Conservation (phyloP, 2,888 invertebrate genomes). For the Graphium colonna region DNA sequence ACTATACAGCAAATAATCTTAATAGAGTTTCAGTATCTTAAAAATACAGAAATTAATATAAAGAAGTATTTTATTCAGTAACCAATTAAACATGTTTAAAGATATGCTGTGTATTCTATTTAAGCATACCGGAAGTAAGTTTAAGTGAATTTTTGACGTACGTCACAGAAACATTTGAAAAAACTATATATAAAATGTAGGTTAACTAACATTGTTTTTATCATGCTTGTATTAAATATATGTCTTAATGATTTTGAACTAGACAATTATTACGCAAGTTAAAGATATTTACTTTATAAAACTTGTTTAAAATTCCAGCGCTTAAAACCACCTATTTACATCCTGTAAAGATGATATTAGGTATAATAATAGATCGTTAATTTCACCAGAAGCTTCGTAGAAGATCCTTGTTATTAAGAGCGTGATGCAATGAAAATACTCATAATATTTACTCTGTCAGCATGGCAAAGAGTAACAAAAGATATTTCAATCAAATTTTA, state of each 20-base stretch:
- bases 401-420: constrained; percentile 31
- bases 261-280: too few relatives aligned
- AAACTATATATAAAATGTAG: not conserved
- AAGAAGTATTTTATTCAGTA: too few relatives aligned
- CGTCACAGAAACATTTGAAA: not conserved
- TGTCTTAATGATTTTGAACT: too few relatives aligned
- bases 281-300: too few relatives aligned
- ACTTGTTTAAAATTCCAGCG: not conserved
- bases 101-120: too few relatives aligned
- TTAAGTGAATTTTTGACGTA: not conserved
- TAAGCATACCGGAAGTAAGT: too few relatives aligned
- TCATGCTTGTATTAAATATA: too few relatives aligned
- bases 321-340: not conserved
- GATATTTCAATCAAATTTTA: not conserved
- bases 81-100: too few relatives aligned
- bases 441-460: constrained; percentile 27
- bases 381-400: constrained; percentile 26
- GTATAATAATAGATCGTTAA: constrained; percentile 30
- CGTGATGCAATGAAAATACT: constrained; percentile 29
- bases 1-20: too few relatives aligned
- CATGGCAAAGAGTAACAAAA: constrained; percentile 24
- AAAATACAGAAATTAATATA: too few relatives aligned
- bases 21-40: too few relatives aligned
- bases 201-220: too few relatives aligned
- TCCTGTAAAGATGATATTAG: constrained; percentile 23